Base-by-base conservation (phyloP, 1,140 invertebrate species). In the Leguminivora glycinivorella region DNA sequence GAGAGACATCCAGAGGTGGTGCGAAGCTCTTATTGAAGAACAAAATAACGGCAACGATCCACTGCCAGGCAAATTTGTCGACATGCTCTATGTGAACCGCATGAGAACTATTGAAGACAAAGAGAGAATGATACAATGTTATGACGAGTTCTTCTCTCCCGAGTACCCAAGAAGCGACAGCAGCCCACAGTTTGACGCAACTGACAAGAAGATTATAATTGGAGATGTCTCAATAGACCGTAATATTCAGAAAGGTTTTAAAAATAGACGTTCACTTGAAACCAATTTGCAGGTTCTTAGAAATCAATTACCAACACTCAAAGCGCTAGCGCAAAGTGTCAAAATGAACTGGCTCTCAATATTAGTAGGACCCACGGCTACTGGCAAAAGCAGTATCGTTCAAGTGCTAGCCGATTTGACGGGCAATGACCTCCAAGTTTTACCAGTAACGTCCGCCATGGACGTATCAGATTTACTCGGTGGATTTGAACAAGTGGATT, bases 391-490 rank as follows among this genome's bases (percentile, higher is more conserved):
- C 66, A 95, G 94, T 74, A 81, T 97, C 1, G 94, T 99, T 22
- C 94, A 95, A 83, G 92, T 96, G 19, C 87, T 99, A 25, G 94
- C 98, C 0, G 92, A 94, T 74, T 82, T 99, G 2, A 93, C 94
- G 1, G 97, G 96, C 0, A 93, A 95, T 73, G 92, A 94, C 67
- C 91, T 99, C 2, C 93, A 95, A 76, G 95, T 96, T 1, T 90
- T 99, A 69, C 93, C 95, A n/a, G 95, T 99, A 14, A 98, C 97
- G 83, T 96, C 97, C 38, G 95, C 97, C 47, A 99, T 98, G 95
- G 98, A 99, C 83, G 98, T 98, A 0, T 97, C 96, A 0, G 98
- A 99, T 87, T 94, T 99, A 56, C 93, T 99, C 4, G 98, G 98
- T 66, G 97, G 97, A 43, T 99, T 98, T 89, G 98, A 99, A 94